These are phyloP conservation scores for Carcinoscorpius rotundicauda DNA, from an alignment of 1,140 invertebrate genomes.

Conservation along the genomic window DNA sequence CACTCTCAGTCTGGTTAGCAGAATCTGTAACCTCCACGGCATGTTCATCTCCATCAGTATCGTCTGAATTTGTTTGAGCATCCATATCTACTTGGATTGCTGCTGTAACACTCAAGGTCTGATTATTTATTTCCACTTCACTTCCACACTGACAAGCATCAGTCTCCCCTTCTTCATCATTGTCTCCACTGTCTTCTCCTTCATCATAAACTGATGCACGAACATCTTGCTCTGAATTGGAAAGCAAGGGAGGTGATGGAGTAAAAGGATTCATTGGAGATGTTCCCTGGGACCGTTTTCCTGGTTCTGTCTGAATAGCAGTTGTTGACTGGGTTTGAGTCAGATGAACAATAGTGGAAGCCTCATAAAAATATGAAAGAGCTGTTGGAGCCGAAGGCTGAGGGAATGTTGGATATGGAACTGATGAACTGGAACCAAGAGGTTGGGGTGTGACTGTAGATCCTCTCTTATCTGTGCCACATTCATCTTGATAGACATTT, in stretches of 20 bases:
- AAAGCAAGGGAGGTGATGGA: conserved; percentile 20
- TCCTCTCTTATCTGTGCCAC: conserved; percentile 7
- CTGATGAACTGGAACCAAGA: conserved; percentile 16
- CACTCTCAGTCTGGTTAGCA: conserved; percentile 16
- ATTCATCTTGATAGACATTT: neutral
- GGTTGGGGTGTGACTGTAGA: conserved; percentile 5
- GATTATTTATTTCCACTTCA: no score
- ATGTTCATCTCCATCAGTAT: conserved; percentile 14
- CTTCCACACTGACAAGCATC: neutral
- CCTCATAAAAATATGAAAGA: conserved; percentile 24
- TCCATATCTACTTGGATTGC: conserved; percentile 21
- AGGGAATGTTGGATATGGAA: conserved; percentile 20
- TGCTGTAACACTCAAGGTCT: conserved; percentile 9
- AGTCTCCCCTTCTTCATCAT: conserved; percentile 12
- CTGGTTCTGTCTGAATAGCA: conserved; percentile 23
- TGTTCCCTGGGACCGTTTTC: conserved; percentile 26
- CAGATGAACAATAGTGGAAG: conserved; percentile 21
- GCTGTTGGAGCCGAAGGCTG: conserved; percentile 13
- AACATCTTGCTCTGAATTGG: conserved; percentile 6
- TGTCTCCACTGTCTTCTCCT: conserved; percentile 16
- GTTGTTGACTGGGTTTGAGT: conserved; percentile 18
- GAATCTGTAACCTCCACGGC: conserved; percentile 18
- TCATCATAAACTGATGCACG: conserved; percentile 6
- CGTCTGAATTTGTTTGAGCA: conserved; percentile 18
- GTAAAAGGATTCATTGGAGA: conserved; percentile 26